phyloP scores from a whole-genome alignment of 2,113 vertebrate species.

The Phrynosoma blainvillii region DNA sequence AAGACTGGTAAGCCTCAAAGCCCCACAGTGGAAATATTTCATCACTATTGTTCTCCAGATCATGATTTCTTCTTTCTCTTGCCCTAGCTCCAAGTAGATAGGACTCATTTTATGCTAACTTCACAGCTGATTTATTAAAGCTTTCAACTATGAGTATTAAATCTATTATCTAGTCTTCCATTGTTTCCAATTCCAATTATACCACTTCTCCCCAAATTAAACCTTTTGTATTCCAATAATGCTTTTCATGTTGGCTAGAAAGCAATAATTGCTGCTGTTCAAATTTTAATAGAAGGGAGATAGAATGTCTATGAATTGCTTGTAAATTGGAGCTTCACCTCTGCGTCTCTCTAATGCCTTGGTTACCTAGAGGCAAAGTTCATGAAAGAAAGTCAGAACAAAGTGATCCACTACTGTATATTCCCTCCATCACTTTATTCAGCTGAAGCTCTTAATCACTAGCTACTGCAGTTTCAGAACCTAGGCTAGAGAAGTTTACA shows the following conservation, averaged over 20 bases:
- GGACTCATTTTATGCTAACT: slow-evolving; percentile 49
- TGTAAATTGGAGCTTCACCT: slow-evolving; percentile 39
- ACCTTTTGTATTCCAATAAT: slow-evolving; percentile 62
- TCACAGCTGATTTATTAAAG: slow-evolving; percentile 57
- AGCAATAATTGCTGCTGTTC: slow-evolving; percentile 57
- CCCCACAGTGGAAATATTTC: slow-evolving; percentile 26
- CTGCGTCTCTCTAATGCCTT: slow-evolving; percentile 20
- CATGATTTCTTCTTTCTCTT: slow-evolving; percentile 24
- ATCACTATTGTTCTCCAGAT: slow-evolving; percentile 22
- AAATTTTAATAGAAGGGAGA: slow-evolving; percentile 57
- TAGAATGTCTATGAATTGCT: slow-evolving; percentile 47
- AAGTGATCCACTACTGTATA: background rate
- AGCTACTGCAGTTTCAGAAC: slow-evolving; percentile 13
- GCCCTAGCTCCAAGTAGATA: slow-evolving; percentile 39
- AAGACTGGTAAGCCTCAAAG: background rate
- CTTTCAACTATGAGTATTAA: slow-evolving; percentile 52
- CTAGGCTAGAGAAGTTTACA: background rate
- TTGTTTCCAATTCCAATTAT: slow-evolving; percentile 53
- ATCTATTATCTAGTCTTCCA: slow-evolving; percentile 47
- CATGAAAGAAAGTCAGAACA: slow-evolving; percentile 39
- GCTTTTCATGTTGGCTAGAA: slow-evolving; percentile 48
- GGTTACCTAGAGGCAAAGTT: slow-evolving; percentile 22
- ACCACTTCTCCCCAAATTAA: slow-evolving; percentile 61
- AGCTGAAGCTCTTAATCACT: slow-evolving; percentile 10
- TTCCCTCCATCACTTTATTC: background rate